phyloP scores from a whole-genome alignment of 2,888 invertebrate species.

The Trisateles emortualis region DNA sequence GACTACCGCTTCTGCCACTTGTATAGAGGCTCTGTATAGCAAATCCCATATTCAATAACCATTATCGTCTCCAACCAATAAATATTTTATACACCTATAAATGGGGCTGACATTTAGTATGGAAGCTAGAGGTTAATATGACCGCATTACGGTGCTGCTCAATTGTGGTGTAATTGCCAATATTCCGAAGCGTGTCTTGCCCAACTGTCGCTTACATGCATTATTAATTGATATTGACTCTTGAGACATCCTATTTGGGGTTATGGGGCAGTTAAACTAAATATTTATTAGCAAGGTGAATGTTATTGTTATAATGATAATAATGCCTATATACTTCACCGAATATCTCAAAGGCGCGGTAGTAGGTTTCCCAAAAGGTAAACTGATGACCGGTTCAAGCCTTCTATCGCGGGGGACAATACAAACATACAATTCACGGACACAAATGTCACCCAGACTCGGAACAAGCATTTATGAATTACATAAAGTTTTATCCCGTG shows the following conservation, averaged over 20 bases:
- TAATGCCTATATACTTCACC: too few species aligned
- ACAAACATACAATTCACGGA: too few species aligned
- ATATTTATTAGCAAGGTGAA: not conserved
- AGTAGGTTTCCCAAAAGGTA: too few species aligned
- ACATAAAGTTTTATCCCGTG: too few species aligned
- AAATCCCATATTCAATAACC: not conserved
- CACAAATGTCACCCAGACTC: too few species aligned
- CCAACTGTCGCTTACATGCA: conserved; percentile 49
- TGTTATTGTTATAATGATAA: not conserved
- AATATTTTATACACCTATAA: conserved; percentile 14
- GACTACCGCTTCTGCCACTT: too few species aligned
- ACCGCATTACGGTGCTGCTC: conserved; percentile 32
- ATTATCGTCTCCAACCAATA: not conserved
- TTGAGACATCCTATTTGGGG: conserved; percentile 14
- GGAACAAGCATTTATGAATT: too few species aligned
- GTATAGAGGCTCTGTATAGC: too few species aligned
- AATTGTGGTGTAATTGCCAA: conserved; percentile 49
- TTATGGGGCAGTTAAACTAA: conserved; percentile 5
- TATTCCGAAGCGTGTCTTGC: conserved; percentile 37
- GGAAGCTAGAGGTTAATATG: conserved; percentile 31
- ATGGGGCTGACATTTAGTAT: conserved; percentile 25
- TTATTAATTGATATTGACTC: conserved; percentile 53
- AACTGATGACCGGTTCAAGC: too few species aligned
- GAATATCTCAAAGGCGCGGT: too few species aligned
- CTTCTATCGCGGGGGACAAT: too few species aligned